A percentile compares a stretch with the other conserved stretches of the same genome.
phyloP scores from a whole-genome alignment of 2,888 invertebrate genomes.

The Mamestra brassicae region DNA sequence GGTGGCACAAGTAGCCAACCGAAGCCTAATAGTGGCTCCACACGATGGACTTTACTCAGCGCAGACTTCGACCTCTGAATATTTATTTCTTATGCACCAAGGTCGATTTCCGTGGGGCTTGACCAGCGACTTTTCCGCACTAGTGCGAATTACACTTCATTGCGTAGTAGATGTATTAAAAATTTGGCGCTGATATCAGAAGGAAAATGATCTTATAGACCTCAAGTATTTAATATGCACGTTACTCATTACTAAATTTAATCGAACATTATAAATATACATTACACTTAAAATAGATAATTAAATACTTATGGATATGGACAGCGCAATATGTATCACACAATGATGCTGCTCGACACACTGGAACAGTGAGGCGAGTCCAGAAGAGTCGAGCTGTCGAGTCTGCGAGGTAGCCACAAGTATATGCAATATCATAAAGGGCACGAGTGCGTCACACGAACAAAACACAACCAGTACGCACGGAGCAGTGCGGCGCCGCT shows the following conservation, averaged over 20 bases:
- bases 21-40: no score
- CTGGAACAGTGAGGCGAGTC: conserved; percentile 11
- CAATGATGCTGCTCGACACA: conserved; percentile 7
- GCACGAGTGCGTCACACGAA: not conserved
- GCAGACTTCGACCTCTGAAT: no score
- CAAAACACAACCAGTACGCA: not conserved
- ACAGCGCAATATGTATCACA: conserved; percentile 37
- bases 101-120: no score
- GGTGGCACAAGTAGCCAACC: no score
- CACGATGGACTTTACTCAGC: no score
- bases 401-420: not conserved
- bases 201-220: not conserved
- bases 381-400: conserved; percentile 1
- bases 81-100: no score
- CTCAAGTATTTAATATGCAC: conserved; percentile 10
- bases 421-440: conserved; percentile 1
- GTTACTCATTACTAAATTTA: conserved; percentile 45
- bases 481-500: conserved; percentile 20
- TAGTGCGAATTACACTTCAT: no score
- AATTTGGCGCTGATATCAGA: no score
- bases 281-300: conserved; percentile 54
- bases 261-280: conserved; percentile 56
- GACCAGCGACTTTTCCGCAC: no score
- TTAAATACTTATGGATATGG: conserved; percentile 62
- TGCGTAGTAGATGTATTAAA: no score